Conservation (phyloP, 92 coral and sea anemone genomes). For the Muricea muricata region DNA sequence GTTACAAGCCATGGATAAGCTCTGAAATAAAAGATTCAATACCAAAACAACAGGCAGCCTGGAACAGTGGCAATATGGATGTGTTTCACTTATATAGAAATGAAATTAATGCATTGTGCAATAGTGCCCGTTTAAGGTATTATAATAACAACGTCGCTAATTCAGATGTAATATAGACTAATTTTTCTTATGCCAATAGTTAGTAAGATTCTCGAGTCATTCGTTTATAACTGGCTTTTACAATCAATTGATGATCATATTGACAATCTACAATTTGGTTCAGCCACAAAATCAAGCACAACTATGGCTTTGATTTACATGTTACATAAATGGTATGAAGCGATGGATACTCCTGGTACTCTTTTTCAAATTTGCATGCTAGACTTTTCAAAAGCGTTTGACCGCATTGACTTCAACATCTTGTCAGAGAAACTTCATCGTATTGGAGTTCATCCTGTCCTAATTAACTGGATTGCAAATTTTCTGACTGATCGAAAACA, state of each 20-base stretch:
- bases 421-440: constrained; percentile 26
- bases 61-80: no score
- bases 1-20: neutral
- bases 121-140: constrained; percentile 2
- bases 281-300: neutral
- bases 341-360: neutral
- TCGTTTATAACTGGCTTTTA: constrained; percentile 24
- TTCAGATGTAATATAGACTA: constrained; percentile 18
- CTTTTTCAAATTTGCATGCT: neutral
- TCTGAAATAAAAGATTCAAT: no score
- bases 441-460: constrained; percentile 26
- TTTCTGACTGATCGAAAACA: no score
- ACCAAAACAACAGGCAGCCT: no score
- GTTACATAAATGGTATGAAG: no score
- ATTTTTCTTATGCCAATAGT: constrained; percentile 20
- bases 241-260: neutral
- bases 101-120: constrained; percentile 22
- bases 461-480: constrained; percentile 22
- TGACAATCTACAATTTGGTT: no score
- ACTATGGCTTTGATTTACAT: neutral
- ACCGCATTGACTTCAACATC: no score
- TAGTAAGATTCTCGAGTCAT: constrained; percentile 41
- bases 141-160: constrained; percentile 30
- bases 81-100: neutral
- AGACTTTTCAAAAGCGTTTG: no score